Evolutionary conservation across 2,113 vertebrate species (phyloP).

Genomic region (Corythoichthys intestinalis): DNA sequence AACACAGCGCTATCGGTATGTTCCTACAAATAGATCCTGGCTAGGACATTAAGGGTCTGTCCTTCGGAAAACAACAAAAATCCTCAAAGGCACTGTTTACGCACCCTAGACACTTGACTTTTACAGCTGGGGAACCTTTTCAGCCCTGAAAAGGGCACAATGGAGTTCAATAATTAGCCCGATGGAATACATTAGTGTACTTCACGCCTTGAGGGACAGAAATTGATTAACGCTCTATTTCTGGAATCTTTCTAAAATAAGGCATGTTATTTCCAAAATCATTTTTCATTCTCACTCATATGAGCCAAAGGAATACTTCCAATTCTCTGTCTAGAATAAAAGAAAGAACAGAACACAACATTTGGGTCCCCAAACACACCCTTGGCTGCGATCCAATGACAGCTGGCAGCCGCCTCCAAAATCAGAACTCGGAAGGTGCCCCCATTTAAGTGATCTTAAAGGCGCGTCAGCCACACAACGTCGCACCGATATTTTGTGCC

Average conservation of each 20-base stretch:
- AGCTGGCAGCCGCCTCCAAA: slow-evolving; percentile 50
- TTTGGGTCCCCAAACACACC: slow-evolving; percentile 39
- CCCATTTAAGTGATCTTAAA: slow-evolving; percentile 56
- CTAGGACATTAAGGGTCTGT: not conserved
- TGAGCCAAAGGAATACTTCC: slow-evolving; percentile 36
- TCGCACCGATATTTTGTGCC: slow-evolving; percentile 45
- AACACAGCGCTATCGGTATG: not conserved
- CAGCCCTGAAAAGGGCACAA: not conserved
- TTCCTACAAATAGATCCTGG: not conserved
- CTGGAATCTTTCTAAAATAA: slow-evolving; percentile 12
- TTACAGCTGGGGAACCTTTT: not conserved
- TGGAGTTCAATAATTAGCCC: slow-evolving; percentile 6
- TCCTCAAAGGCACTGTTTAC: not conserved
- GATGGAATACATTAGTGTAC: not conserved
- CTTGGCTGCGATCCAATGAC: slow-evolving; percentile 36
- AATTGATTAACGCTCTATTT: not conserved
- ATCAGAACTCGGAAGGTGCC: slow-evolving; percentile 57
- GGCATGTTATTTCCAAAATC: slow-evolving; percentile 32
- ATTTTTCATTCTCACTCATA: slow-evolving; percentile 48
- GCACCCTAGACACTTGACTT: not conserved
- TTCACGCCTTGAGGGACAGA: not conserved
- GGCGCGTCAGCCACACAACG: slow-evolving; percentile 53
- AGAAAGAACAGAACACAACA: slow-evolving; percentile 31
- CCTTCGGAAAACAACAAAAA: not conserved
- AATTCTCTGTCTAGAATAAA: slow-evolving; percentile 21